A percentile compares a stretch with the other conserved stretches of the same genome.
Evolutionary conservation across 2,888 invertebrate species (phyloP).

Genomic region (Tortrix viridana): DNA sequence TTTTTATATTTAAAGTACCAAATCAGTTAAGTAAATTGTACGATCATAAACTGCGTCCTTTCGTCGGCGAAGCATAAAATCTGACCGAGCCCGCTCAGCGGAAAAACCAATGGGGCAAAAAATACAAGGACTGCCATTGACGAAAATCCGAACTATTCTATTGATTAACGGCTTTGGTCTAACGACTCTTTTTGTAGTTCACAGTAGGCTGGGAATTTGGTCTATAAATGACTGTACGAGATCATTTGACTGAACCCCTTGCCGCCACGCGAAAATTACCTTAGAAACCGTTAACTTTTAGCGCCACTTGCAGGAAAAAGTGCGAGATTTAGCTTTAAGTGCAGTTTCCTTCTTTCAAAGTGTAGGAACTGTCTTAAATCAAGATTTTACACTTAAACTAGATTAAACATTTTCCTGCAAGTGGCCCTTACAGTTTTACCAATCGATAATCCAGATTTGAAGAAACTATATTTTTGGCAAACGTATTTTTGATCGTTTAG

Average conservation of each 20-base stretch:
- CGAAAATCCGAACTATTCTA: conserved; percentile 39
- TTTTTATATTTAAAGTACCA: neutral
- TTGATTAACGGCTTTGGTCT: conserved; percentile 21
- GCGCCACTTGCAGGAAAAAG: too few relatives aligned
- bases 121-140: conserved; percentile 48
- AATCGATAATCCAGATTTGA: too few relatives aligned
- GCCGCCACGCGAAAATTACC: too few relatives aligned
- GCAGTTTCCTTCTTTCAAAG: too few relatives aligned
- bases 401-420: too few relatives aligned
- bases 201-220: neutral
- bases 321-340: too few relatives aligned
- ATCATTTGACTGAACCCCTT: conserved; percentile 5
- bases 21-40: neutral
- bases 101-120: conserved; percentile 57
- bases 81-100: conserved; percentile 48
- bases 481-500: too few relatives aligned
- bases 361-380: too few relatives aligned
- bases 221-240: conserved; percentile 2
- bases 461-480: too few relatives aligned
- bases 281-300: too few relatives aligned
- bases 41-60: conserved; percentile 1
- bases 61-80: neutral
- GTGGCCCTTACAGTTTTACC: too few relatives aligned
- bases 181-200: conserved; percentile 24
- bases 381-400: too few relatives aligned